Percentiles rank a stretch among this genome's conserved stretches.
Conservation (phyloP, 2,113 vertebrate species). For the Pogonocichla stellata region DNA sequence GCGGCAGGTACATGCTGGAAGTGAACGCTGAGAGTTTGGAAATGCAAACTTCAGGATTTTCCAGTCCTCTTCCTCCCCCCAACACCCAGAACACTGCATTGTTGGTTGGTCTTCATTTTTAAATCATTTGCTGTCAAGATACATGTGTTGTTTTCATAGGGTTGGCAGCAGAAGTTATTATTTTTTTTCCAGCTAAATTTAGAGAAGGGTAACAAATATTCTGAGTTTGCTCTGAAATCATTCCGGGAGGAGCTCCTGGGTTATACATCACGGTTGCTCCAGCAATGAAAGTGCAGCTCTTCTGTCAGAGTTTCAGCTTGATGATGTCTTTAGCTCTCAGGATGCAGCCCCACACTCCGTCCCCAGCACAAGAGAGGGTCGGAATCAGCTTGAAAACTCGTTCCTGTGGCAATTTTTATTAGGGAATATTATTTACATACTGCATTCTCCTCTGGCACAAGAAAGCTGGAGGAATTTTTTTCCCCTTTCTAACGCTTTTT, state of each 20-base stretch:
- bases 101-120: not conserved
- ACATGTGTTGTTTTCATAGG: not conserved
- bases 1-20: not conserved
- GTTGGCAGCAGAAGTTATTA: not conserved
- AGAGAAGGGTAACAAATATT: constrained; percentile 14
- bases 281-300: not conserved
- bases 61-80: not conserved
- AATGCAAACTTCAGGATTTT: not conserved
- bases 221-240: not conserved
- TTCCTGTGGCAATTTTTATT: not conserved
- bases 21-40: not conserved
- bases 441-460: not conserved
- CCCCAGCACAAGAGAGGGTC: not conserved
- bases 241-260: not conserved
- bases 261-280: not conserved
- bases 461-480: not conserved
- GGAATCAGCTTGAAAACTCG: not conserved
- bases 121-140: not conserved
- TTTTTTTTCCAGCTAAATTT: not conserved
- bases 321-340: not conserved
- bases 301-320: not conserved
- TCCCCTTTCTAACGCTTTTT: not conserved
- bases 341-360: not conserved
- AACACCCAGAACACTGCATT: not conserved
- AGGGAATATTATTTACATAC: not conserved